Percentiles rank a stretch among this genome's conserved stretches.
phyloP scores from a whole-genome alignment of 2,113 vertebrate genomes.

The Tympanuchus pallidicinctus region DNA sequence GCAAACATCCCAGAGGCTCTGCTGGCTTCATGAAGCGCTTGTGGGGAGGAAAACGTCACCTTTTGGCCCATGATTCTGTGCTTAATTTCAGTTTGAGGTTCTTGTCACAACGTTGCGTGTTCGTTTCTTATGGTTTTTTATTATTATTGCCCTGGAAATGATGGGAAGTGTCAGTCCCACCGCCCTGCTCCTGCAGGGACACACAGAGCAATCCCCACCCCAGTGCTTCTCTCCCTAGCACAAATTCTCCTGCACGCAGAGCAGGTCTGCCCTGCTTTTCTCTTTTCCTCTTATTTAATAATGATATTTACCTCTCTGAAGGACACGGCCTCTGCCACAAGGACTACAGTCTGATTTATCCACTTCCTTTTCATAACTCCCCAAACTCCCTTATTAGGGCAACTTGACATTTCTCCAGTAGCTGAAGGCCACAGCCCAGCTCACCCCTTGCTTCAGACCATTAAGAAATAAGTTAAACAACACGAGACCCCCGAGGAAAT shows the following conservation, averaged over 20 bases:
- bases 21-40: not conserved
- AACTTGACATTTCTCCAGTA: slow-evolving; percentile 33
- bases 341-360: slow-evolving; percentile 7
- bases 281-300: not conserved
- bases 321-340: not conserved
- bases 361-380: slow-evolving; percentile 49
- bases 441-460: slow-evolving; percentile 22
- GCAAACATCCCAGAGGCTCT: not conserved
- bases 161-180: not conserved
- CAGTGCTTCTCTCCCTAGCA: not conserved
- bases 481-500: slow-evolving; percentile 63
- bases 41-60: not conserved
- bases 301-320: not conserved
- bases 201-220: fast-evolving
- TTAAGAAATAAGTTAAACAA: slow-evolving; percentile 67
- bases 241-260: not conserved
- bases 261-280: not conserved
- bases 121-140: no score
- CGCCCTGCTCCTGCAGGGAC: fast-evolving
- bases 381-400: slow-evolving; percentile 16
- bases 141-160: no score
- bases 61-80: fast-evolving
- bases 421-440: slow-evolving; percentile 1
- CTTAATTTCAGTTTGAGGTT: not conserved
- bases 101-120: fast-evolving